Conservation (phyloP, 2,113 vertebrate species). For the Columba livia region DNA sequence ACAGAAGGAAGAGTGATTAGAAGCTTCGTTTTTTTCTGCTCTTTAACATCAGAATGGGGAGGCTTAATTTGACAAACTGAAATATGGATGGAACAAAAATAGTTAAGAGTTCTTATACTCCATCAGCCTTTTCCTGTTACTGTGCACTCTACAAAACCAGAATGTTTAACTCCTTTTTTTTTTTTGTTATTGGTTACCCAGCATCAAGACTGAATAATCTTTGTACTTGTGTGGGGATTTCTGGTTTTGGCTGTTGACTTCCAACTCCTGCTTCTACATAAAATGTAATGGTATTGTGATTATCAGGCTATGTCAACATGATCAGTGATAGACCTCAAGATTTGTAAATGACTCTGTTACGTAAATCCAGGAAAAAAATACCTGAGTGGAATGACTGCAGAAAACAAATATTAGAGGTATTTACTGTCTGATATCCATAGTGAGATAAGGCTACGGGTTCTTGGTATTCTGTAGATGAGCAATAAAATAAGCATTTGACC, state of each 20-base stretch:
- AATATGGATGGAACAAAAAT: slow-evolving; percentile 5
- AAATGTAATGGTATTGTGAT: not conserved
- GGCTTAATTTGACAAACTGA: not conserved
- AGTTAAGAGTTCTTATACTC: not conserved
- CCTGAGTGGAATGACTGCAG: not conserved
- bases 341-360: not conserved
- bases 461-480: not conserved
- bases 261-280: not conserved
- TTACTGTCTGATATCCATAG: not conserved
- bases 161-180: not conserved
- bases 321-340: not conserved
- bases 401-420: not conserved
- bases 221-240: not conserved
- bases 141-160: not conserved
- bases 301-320: not conserved
- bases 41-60: not conserved
- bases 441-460: not conserved
- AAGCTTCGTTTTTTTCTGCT: not conserved
- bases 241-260: not conserved
- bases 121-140: not conserved
- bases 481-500: not conserved
- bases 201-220: not conserved
- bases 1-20: not conserved
- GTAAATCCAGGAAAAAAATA: not conserved
- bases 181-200: not conserved